Evolutionary conservation across 2,888 invertebrate species (phyloP), one percentile per base, ranked within the genome.

Genomic region (Myopa tessellatipennis): DNA sequence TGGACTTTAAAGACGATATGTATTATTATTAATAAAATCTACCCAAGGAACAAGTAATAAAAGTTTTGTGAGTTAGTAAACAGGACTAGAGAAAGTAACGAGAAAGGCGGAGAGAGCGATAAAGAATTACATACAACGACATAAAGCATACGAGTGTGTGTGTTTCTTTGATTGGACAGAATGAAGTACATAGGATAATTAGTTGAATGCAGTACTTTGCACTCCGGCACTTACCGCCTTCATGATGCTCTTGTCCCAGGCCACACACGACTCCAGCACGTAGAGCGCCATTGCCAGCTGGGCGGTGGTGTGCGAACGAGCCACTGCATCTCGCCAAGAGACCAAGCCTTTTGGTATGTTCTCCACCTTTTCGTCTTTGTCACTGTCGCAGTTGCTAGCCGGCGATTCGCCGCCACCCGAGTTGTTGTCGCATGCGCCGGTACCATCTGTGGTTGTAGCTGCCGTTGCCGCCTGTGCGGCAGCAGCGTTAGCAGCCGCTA

Each of bases 241-340:
- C 98, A 99, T 98, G 87, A 98, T 96, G 91, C 98, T 98, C 91
- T 98, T 98, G 90, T 99, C 98, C 99, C 99, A 99, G 60, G 98
- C 98, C 84, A 99, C 96, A 87, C 95, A 95, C 3, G 95, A 94
- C 88, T 98, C 97, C 82, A 99, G 90, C 84, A 96, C 95, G 85
- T 96, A 95, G 78, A 97, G 91, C 83, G 96, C 94, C 93, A 97
- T 94, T 36, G 96, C 95, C 38, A 98, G 91, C 87, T 98, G 98
- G 0, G 98, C 95, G 0, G 97, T 94, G 0, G 97, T 97, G 84
- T 93, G 93, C 68, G 96, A 95, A 72, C 95, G 93, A 0, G 93
- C 90, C 0, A 98, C 95, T 0, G 96, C 97, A 83, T 96, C 95
- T 0, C 98, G 93, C 99, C 99, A 99, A 40, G 93, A 93, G 7